Evolutionary conservation across 2,113 vertebrate genomes (phyloP).

Genomic region (Thamnaconus septentrionalis): DNA sequence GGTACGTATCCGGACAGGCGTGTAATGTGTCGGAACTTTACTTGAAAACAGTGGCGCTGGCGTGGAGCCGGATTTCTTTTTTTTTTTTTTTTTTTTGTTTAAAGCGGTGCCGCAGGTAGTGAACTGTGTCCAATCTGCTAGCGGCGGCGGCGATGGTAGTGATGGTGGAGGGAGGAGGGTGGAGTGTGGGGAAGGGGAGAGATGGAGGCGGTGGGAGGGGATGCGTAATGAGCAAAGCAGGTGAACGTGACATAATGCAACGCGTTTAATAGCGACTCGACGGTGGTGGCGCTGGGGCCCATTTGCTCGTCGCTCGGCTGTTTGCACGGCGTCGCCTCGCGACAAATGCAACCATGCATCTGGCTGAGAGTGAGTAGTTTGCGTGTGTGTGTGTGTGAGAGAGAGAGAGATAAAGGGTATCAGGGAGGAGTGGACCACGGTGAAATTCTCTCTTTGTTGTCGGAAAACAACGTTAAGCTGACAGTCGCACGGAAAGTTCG

Average conservation of each 20-base stretch:
- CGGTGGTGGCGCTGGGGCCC: constrained; percentile 31
- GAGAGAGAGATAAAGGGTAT: background rate
- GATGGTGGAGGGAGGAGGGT: no score
- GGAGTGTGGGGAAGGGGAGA: no score
- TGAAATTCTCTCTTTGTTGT: constrained; percentile 4
- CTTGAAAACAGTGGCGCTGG: background rate
- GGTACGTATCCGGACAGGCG: background rate
- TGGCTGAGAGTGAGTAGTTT: constrained; percentile 23
- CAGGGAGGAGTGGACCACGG: background rate
- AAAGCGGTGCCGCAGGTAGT: background rate
- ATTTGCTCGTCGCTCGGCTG: constrained; percentile 48
- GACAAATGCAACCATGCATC: constrained; percentile 44
- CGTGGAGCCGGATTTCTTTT: no score
- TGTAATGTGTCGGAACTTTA: constrained; percentile 2
- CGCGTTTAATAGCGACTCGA: constrained; percentile 23
- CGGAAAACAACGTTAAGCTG: no score
- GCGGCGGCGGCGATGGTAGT: background rate
- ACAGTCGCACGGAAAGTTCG: background rate
- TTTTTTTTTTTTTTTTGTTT: no score
- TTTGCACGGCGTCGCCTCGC: constrained; percentile 8
- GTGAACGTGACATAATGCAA: constrained; percentile 46
- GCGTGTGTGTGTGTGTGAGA: background rate
- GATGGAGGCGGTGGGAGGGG: background rate
- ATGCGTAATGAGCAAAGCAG: constrained; percentile 42
- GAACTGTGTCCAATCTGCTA: background rate